A percentile compares a stretch with the other conserved stretches of the same genome.
Evolutionary conservation across 2,888 invertebrate genomes (phyloP).

Genomic region (Andrena bicolor): DNA sequence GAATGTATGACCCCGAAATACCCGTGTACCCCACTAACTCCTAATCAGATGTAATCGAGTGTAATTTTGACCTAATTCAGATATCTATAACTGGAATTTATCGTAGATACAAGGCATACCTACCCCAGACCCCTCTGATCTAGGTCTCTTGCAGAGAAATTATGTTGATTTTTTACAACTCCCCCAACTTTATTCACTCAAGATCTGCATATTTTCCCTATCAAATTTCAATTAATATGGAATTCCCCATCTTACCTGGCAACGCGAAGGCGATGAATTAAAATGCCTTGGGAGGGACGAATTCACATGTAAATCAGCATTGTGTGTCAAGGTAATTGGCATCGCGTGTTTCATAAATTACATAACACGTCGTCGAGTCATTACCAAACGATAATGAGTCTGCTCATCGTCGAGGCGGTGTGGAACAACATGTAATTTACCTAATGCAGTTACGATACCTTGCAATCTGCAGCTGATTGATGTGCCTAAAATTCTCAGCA

Average conservation of each 20-base stretch:
- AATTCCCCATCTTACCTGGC: neutral
- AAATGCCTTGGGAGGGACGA: slow-evolving; percentile 9
- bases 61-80: too few relatives aligned
- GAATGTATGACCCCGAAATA: too few relatives aligned
- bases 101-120: too few relatives aligned
- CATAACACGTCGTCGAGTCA: slow-evolving; percentile 59
- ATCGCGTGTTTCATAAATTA: slow-evolving; percentile 59
- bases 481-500: slow-evolving; percentile 19
- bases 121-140: too few relatives aligned
- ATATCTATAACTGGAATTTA: too few relatives aligned
- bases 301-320: slow-evolving; percentile 34
- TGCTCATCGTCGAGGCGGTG: slow-evolving; percentile 53
- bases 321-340: slow-evolving; percentile 42
- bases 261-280: neutral
- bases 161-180: too few relatives aligned
- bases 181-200: neutral
- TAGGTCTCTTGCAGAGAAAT: too few relatives aligned
- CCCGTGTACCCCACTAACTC: too few relatives aligned
- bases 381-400: slow-evolving; percentile 62
- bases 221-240: neutral
- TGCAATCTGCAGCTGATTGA: slow-evolving; percentile 52
- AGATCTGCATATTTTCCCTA: neutral
- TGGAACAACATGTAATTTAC: slow-evolving; percentile 63
- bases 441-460: slow-evolving; percentile 63
- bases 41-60: too few relatives aligned